phyloP scores from a whole-genome alignment of 1,140 invertebrate species.

The Drosophila sulfurigaster region DNA sequence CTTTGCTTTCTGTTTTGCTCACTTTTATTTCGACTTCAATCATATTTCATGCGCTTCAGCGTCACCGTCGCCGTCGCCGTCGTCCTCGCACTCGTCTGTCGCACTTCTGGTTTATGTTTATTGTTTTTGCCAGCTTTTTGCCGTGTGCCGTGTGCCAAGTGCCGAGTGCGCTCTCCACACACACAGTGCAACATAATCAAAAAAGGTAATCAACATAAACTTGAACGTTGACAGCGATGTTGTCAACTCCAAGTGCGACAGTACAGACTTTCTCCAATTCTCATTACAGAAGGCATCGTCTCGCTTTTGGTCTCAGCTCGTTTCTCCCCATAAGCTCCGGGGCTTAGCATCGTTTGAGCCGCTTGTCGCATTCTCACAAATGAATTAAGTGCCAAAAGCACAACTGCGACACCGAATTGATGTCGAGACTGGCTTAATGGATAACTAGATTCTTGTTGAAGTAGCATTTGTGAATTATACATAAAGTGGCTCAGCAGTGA shows the following conservation, averaged over 20 bases:
- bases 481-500: not conserved
- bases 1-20: conserved; percentile 19
- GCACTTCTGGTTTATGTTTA: conserved; percentile 78
- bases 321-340: conserved; percentile 30
- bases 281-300: conserved; percentile 45
- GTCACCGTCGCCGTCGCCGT: not conserved
- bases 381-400: conserved; percentile 83
- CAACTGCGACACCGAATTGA: conserved; percentile 66
- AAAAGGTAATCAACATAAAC: conserved; percentile 83
- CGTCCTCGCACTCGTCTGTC: conserved; percentile 44
- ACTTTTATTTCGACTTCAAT: conserved; percentile 80
- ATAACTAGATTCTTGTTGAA: conserved; percentile 9
- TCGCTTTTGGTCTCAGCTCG: conserved; percentile 18
- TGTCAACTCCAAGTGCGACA: conserved; percentile 53
- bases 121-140: conserved; percentile 77
- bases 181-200: conserved; percentile 78
- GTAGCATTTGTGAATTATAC: conserved; percentile 7
- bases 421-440: conserved; percentile 27
- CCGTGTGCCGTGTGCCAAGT: conserved; percentile 54
- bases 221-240: conserved; percentile 71
- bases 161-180: conserved; percentile 7
- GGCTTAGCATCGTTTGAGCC: conserved; percentile 44
- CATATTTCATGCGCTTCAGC: conserved; percentile 69
- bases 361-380: conserved; percentile 80
- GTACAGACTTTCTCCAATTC: conserved; percentile 59